Base-by-base conservation (phyloP, 2,113 vertebrate species). In the Lophius piscatorius region DNA sequence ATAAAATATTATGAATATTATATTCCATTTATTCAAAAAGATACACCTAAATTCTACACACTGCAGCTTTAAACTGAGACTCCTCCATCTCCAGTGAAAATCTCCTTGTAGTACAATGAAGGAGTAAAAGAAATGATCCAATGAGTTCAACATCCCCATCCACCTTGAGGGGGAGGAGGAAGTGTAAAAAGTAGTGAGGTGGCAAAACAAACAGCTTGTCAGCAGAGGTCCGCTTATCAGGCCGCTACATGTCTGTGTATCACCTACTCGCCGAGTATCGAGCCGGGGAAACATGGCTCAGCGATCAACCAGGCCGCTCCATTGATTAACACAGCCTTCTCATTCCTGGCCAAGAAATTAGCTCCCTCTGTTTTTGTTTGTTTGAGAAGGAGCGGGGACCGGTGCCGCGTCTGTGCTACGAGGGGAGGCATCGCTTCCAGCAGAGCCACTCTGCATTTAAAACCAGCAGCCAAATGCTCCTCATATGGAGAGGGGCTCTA, bases 401-500 rank as follows among this genome's bases (percentile, higher is more conserved):
- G 0, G 49, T 63, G 17, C 9, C 29, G 8, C 26, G 26, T 8
- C 26, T 28, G 29, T 10, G 29, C 29, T 31, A 10, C 26, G 68
- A 81, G 64, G 66, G 74, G 63, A 72, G 72, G 63, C 36, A 75
- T 10, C 35, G 61, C 56, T 65, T 84, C 76, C 79, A 79, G 81
- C 86, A 82, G 72, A 82, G 78, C 49, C 79, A 51, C 67, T 63
- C 74, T 75, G 78, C 76, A 78, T 84, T 82, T 72, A 76, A 84
- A 76, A 63, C 75, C 35, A 56, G 59, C 58, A 80, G 80, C 75
- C 75, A 76, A 72, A 78, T 63, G 73, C 42, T 74, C 36, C 64
- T 80, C 75, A 52, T 56, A 63, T 71, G 67, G 67, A 83, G 74
- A 73, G 50, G 18, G 52, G 28, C 60, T 74, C n/a, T 8, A 29